Evolutionary conservation across 1,140 invertebrate species (phyloP).

Genomic region (Drosophila truncata): DNA sequence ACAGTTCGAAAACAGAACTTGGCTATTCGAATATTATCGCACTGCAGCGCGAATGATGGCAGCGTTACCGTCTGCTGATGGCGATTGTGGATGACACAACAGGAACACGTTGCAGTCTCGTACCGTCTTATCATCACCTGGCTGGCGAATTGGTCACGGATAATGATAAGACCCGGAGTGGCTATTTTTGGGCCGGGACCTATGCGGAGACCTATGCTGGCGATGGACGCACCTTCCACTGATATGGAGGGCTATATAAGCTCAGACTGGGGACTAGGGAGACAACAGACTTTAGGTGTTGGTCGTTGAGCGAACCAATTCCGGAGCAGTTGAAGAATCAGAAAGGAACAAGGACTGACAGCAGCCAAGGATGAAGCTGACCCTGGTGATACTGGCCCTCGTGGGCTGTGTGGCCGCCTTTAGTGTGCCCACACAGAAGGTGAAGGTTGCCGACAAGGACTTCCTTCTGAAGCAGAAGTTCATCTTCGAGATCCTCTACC

Average conservation of each 20-base stretch:
- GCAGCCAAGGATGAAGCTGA: conserved; percentile 14
- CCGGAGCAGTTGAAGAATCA: conserved; percentile 15
- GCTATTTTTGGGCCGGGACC: conserved; percentile 18
- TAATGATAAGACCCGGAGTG: conserved; percentile 6
- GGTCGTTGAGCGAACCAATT: conserved; percentile 4
- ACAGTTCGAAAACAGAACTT: conserved; percentile 4
- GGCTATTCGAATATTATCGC: not conserved
- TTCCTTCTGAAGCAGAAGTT: conserved; percentile 14
- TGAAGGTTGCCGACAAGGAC: conserved; percentile 14
- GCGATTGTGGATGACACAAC: not conserved
- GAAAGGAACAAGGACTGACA: conserved; percentile 13
- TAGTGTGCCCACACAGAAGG: conserved; percentile 17
- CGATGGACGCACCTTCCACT: conserved; percentile 6
- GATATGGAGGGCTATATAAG: conserved; percentile 21
- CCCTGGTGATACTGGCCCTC: conserved; percentile 19
- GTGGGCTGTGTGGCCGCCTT: conserved; percentile 13
- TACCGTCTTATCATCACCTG: conserved; percentile 12
- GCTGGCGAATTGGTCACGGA: conserved; percentile 7
- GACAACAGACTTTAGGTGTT: conserved; percentile 19
- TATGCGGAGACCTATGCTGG: conserved; percentile 15
- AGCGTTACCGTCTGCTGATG: conserved; percentile 4
- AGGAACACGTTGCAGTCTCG: conserved; percentile 12
- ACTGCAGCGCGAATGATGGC: not conserved
- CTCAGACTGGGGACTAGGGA: not conserved
- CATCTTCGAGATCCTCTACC: conserved; percentile 6